A percentile compares a stretch with the other conserved stretches of the same genome.
These are phyloP conservation scores for Dendrocincla tyrannina DNA, from an alignment of 2,797 vertebrate genomes.

Conservation along the genomic window DNA sequence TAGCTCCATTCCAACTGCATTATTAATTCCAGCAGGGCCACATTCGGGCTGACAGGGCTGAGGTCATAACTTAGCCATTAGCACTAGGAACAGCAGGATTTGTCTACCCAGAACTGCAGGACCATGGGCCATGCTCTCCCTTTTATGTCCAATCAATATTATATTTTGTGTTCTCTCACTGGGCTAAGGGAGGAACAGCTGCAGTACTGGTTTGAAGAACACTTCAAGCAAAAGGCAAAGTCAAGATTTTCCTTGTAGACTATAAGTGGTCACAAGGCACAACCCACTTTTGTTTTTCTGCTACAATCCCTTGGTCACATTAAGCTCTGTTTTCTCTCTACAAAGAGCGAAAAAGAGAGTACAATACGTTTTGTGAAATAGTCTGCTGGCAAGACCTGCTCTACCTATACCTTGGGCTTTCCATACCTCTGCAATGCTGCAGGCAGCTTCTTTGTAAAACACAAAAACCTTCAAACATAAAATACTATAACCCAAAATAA, in stretches of 20 bases:
- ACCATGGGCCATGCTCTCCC: background rate
- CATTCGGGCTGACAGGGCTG: constrained; percentile 23
- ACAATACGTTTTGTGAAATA: background rate
- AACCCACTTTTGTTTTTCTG: background rate
- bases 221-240: background rate
- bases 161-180: background rate
- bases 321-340: background rate
- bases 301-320: background rate
- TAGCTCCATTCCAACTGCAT: constrained; percentile 49
- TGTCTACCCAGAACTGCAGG: constrained; percentile 20
- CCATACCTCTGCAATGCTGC: background rate
- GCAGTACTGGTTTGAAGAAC: background rate
- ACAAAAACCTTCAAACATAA: background rate
- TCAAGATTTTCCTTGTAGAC: background rate
- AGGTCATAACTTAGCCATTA: constrained; percentile 61
- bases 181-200: constrained; percentile 1
- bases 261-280: background rate
- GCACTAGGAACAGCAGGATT: constrained; percentile 10
- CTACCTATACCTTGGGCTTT: background rate
- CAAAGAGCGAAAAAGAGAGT: background rate
- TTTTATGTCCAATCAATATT: constrained; percentile 54
- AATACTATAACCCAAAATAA: background rate
- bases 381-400: background rate
- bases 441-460: background rate
- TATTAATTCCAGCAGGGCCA: constrained; percentile 63